Evolutionary conservation across 2,797 vertebrate species (phyloP).

Genomic region (Garrulus glandarius): DNA sequence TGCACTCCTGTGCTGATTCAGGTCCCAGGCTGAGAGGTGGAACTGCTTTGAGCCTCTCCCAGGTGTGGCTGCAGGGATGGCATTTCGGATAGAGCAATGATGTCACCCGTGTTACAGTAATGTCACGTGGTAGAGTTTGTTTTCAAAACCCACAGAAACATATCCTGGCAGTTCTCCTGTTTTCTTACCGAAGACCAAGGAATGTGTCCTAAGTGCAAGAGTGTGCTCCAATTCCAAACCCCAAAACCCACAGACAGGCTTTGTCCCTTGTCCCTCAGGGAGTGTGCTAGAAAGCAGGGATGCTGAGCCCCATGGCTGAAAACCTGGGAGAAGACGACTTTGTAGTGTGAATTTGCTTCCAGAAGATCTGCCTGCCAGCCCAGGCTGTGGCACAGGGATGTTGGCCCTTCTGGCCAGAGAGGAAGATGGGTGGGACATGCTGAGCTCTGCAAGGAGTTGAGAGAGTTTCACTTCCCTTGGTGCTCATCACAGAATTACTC

Average conservation of each 20-base stretch:
- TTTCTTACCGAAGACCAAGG: neutral
- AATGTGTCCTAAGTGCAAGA: neutral
- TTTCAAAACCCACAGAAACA: neutral
- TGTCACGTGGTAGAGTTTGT: fast-evolving
- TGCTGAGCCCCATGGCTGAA: neutral
- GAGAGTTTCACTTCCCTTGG: conserved; percentile 45
- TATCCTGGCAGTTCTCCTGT: neutral
- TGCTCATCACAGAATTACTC: neutral
- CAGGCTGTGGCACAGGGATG: neutral
- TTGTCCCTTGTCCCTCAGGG: neutral
- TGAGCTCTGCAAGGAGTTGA: neutral
- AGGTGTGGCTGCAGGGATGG: neutral
- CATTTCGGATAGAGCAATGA: fast-evolving
- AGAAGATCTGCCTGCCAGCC: neutral
- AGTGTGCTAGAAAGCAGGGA: fast-evolving
- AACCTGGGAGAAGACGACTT: neutral
- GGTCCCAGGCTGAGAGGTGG: neutral
- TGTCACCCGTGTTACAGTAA: no score
- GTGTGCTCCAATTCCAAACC: fast-evolving
- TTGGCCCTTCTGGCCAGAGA: neutral
- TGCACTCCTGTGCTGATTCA: neutral
- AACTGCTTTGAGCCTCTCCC: neutral
- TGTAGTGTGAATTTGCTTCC: fast-evolving
- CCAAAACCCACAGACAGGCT: neutral
- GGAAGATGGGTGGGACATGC: neutral